A percentile compares a stretch with the other conserved stretches of the same genome.
These are phyloP conservation scores for Cordilura impudica DNA, from an alignment of 2,888 invertebrate genomes.

Conservation along the genomic window DNA sequence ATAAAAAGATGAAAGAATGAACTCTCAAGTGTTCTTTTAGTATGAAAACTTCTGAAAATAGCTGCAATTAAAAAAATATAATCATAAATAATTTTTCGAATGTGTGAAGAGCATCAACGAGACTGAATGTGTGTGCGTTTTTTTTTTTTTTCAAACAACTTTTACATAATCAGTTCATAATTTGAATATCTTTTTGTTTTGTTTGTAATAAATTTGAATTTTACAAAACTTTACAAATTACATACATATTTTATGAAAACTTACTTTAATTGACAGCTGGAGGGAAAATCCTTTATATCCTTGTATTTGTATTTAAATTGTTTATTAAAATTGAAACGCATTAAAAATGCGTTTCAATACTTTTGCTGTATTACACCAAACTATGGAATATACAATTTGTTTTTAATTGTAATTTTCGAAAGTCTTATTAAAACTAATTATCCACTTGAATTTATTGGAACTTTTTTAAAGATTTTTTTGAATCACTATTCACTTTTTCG, in stretches of 20 bases:
- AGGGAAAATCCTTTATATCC: conserved; percentile 41
- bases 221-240: neutral
- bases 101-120: neutral
- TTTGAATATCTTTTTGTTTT: conserved; percentile 22
- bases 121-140: neutral
- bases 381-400: neutral
- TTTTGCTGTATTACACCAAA: neutral
- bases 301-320: conserved; percentile 55
- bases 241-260: conserved; percentile 3
- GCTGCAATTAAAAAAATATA: conserved; percentile 5
- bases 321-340: conserved; percentile 57
- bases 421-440: neutral
- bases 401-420: neutral
- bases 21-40: neutral
- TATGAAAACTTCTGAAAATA: neutral
- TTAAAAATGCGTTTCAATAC: conserved; percentile 54
- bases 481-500: neutral
- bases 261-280: conserved; percentile 44
- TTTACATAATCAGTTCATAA: conserved; percentile 57
- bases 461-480: neutral
- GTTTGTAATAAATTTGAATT: neutral
- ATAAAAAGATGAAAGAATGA: conserved; percentile 21
- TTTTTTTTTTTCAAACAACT: too few species aligned
- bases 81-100: conserved; percentile 1
- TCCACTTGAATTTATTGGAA: neutral